Conservation (phyloP, 2,113 vertebrate genomes). For the Plotosus lineatus region DNA sequence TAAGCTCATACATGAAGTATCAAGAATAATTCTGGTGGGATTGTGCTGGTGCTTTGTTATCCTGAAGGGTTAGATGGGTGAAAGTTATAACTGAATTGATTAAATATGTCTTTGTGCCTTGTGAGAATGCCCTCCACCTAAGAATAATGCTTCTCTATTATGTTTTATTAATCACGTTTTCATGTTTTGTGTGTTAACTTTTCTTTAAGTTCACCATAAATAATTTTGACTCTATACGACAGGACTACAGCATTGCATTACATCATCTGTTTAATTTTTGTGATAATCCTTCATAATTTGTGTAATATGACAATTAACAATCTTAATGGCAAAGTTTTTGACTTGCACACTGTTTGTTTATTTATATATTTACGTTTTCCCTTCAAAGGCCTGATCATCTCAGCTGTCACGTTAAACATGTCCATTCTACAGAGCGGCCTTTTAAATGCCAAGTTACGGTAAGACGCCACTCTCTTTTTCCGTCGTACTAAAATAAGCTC, state of each 20-base stretch:
- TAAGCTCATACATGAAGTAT: neutral
- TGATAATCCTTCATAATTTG: neutral
- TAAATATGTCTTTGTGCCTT: neutral
- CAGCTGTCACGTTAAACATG: conserved; percentile 61
- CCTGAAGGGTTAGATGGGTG: neutral
- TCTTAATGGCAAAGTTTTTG: neutral
- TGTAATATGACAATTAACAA: neutral
- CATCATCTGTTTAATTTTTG: neutral
- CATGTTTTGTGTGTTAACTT: neutral
- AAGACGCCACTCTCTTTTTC: conserved; percentile 7
- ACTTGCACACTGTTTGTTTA: conserved; percentile 3
- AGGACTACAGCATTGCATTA: neutral
- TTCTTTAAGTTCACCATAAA: neutral
- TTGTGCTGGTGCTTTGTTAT: neutral
- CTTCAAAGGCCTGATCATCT: conserved; percentile 71
- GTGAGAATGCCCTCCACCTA: neutral
- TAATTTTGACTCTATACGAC: too few species aligned
- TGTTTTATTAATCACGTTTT: neutral
- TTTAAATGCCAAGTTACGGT: conserved; percentile 58
- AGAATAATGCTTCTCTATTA: neutral
- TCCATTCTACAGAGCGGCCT: conserved; percentile 55
- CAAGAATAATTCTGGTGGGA: neutral
- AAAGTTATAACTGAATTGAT: neutral
- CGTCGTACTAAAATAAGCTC: neutral
- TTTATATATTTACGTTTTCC: too few species aligned